These are phyloP conservation scores for Hypomesus transpacificus DNA, from an alignment of 2,113 vertebrate genomes.

Conservation along the genomic window DNA sequence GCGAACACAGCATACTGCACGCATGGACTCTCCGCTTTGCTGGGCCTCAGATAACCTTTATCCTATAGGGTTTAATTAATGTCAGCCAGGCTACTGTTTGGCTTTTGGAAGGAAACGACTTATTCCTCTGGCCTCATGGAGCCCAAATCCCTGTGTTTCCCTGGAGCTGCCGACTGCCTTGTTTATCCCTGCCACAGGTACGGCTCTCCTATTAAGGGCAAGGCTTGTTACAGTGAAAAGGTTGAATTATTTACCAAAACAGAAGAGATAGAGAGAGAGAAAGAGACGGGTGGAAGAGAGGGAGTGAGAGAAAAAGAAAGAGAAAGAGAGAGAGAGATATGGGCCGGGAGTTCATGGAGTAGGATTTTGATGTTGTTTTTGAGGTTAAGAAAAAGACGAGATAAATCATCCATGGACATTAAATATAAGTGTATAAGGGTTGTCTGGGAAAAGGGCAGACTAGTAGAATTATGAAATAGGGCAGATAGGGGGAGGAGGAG, in stretches of 20 bases:
- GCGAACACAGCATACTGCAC: slow-evolving; percentile 54
- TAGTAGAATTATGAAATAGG: slow-evolving; percentile 27
- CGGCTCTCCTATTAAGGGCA: slow-evolving; percentile 72
- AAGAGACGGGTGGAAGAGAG: background rate
- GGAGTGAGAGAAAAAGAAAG: slow-evolving; percentile 6
- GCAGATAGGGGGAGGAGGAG: slow-evolving; percentile 10
- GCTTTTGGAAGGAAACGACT: slow-evolving; percentile 74
- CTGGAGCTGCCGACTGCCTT: slow-evolving; percentile 62
- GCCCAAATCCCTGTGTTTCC: slow-evolving; percentile 73
- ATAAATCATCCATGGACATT: slow-evolving; percentile 62
- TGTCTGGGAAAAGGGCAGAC: slow-evolving; percentile 32
- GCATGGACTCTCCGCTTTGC: slow-evolving; percentile 60
- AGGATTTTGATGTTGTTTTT: slow-evolving; percentile 47
- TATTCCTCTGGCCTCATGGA: slow-evolving; percentile 70
- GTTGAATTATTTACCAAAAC: slow-evolving; percentile 79
- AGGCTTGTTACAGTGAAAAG: slow-evolving; percentile 71
- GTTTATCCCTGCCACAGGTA: slow-evolving; percentile 75
- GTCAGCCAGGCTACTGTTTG: slow-evolving; percentile 67
- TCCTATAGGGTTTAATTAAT: slow-evolving; percentile 80
- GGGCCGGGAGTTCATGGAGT: slow-evolving; percentile 33
- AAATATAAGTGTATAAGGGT: slow-evolving; percentile 43
- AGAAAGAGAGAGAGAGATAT: slow-evolving; percentile 19
- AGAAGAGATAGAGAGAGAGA: slow-evolving; percentile 42
- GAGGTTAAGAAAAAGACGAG: slow-evolving; percentile 48
- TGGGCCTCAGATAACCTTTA: slow-evolving; percentile 78